Evolutionary conservation across 2,113 vertebrate genomes (phyloP).

Genomic region (Orycteropus afer): DNA sequence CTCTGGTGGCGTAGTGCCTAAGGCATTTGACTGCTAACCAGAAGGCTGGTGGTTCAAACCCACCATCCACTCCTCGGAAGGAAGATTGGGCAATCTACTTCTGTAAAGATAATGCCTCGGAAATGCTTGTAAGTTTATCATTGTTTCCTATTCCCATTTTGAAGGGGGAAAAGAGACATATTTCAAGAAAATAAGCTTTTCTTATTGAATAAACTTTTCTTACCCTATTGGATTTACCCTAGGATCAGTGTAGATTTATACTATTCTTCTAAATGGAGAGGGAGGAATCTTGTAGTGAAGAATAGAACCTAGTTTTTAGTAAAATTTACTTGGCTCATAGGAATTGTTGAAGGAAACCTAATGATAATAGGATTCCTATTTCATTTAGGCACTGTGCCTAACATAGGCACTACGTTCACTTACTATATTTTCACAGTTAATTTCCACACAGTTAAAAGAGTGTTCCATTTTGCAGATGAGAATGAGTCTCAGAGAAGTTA

Average conservation of each 20-base stretch:
- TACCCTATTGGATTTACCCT: slow-evolving; percentile 15
- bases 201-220: slow-evolving; percentile 27
- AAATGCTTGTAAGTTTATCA: slow-evolving; percentile 17
- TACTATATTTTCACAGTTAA: slow-evolving; percentile 38
- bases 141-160: slow-evolving; percentile 44
- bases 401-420: slow-evolving; percentile 28
- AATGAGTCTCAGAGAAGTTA: slow-evolving; percentile 41
- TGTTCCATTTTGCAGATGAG: slow-evolving; percentile 39
- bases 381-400: neutral
- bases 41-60: too few species aligned
- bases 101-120: too few species aligned
- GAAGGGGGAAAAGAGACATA: neutral
- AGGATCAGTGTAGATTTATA: neutral
- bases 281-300: neutral
- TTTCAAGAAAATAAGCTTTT: slow-evolving; percentile 39
- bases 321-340: slow-evolving; percentile 42
- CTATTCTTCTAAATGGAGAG: neutral
- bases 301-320: slow-evolving; percentile 30
- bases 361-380: slow-evolving; percentile 17
- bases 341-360: slow-evolving; percentile 25
- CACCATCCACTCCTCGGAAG: too few species aligned
- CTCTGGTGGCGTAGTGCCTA: too few species aligned
- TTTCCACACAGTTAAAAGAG: neutral
- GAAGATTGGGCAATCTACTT: too few species aligned
- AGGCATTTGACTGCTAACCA: too few species aligned